Conservation (phyloP, 2,113 vertebrate genomes). For the Carassius carassius region DNA sequence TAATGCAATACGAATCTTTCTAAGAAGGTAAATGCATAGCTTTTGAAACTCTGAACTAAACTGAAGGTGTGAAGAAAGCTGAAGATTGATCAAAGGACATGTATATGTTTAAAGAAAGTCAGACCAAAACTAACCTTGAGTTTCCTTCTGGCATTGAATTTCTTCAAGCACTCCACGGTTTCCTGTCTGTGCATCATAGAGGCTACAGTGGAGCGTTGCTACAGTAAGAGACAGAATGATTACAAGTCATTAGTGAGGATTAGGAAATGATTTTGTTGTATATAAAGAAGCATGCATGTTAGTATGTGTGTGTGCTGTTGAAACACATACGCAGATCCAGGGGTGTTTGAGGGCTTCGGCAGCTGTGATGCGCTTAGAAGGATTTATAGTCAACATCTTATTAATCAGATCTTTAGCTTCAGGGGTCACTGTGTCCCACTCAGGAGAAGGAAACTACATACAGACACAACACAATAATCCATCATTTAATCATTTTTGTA, state of each 20-base stretch:
- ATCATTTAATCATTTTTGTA: neutral
- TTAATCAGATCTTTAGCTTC: constrained; percentile 99
- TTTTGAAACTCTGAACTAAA: neutral
- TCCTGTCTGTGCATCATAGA: constrained; percentile 99
- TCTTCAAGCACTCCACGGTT: constrained; percentile 98
- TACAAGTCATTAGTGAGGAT: neutral
- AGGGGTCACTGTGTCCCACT: constrained; percentile 97
- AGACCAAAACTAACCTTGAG: constrained; percentile 84
- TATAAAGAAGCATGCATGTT: constrained; percentile 6
- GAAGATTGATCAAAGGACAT: constrained; percentile 46
- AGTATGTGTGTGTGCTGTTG: constrained; percentile 22
- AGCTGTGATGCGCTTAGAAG: constrained; percentile 93
- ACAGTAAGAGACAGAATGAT: constrained; percentile 32
- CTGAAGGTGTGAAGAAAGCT: neutral
- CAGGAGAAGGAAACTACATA: constrained; percentile 93
- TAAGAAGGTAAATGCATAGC: neutral
- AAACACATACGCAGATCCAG: constrained; percentile 93
- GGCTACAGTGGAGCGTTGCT: constrained; percentile 99
- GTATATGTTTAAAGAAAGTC: neutral
- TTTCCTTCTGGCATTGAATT: constrained; percentile 97
- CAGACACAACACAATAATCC: constrained; percentile 26
- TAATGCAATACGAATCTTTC: neutral
- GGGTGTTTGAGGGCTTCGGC: constrained; percentile 95
- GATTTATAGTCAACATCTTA: constrained; percentile 98
- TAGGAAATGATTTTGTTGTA: neutral